These are phyloP conservation scores for Rotaria macrura DNA, from an alignment of 2,888 invertebrate genomes.

Conservation along the genomic window DNA sequence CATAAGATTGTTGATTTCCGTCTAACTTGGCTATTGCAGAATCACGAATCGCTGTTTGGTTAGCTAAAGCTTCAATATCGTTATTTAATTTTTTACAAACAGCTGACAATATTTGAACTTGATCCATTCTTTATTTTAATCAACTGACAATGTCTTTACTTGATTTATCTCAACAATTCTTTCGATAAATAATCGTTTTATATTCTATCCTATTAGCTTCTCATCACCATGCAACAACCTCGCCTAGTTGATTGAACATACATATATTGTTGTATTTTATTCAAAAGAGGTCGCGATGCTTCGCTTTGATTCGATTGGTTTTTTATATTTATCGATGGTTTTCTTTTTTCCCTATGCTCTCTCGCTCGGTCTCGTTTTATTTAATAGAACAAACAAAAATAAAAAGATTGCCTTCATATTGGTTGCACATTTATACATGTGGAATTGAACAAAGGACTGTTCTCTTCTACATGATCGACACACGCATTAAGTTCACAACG, in stretches of 20 bases:
- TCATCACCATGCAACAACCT: not conserved
- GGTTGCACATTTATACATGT: no score
- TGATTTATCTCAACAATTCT: no score
- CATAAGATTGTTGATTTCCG: not conserved
- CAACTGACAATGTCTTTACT: not conserved
- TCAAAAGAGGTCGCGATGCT: not conserved
- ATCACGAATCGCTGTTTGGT: not conserved
- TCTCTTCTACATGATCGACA: no score
- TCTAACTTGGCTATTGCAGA: not conserved
- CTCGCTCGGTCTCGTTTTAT: no score
- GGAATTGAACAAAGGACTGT: no score
- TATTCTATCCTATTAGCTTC: not conserved
- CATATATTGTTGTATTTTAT: not conserved
- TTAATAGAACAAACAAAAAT: no score
- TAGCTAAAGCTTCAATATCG: constrained; percentile 27
- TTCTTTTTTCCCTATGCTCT: no score
- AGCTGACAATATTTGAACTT: constrained; percentile 24
- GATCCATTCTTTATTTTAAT: not conserved
- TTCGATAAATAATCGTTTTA: not conserved
- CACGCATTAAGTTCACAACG: no score
- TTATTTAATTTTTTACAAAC: constrained; percentile 33
- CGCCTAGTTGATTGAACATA: no score
- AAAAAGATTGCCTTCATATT: no score
- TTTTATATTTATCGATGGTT: no score
- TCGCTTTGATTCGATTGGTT: not conserved